These are phyloP conservation scores for Glareola pratincola DNA, from an alignment of 2,113 vertebrate species.

Conservation along the genomic window DNA sequence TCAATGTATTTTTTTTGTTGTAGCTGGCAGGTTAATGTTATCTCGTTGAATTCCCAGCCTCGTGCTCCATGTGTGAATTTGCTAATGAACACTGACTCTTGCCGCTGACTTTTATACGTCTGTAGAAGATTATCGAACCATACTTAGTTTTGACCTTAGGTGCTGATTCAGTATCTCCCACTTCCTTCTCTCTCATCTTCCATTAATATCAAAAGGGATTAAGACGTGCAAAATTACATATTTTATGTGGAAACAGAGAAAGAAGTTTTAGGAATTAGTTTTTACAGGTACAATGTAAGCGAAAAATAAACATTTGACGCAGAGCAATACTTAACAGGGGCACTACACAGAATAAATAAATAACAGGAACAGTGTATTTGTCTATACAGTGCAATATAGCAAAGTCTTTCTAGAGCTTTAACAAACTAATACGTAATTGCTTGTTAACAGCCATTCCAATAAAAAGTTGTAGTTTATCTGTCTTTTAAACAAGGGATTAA, in stretches of 20 bases:
- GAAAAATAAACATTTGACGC: background rate
- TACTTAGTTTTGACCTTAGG: background rate
- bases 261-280: background rate
- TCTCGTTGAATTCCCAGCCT: background rate
- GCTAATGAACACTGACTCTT: background rate
- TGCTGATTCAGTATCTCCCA: background rate
- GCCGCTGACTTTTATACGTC: background rate
- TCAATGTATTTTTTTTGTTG: background rate
- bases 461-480: background rate
- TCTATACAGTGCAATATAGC: background rate
- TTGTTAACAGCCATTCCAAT: background rate
- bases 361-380: background rate
- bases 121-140: background rate
- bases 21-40: background rate
- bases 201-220: background rate
- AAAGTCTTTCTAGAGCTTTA: background rate
- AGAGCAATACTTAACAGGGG: background rate
- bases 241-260: background rate
- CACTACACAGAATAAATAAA: background rate
- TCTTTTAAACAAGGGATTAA: background rate
- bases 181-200: background rate
- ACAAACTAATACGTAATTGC: background rate
- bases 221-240: background rate
- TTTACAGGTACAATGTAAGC: background rate
- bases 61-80: constrained; percentile 9